phyloP scores from a whole-genome alignment of 1,140 invertebrate genomes.

The Brachionus koreanus region DNA sequence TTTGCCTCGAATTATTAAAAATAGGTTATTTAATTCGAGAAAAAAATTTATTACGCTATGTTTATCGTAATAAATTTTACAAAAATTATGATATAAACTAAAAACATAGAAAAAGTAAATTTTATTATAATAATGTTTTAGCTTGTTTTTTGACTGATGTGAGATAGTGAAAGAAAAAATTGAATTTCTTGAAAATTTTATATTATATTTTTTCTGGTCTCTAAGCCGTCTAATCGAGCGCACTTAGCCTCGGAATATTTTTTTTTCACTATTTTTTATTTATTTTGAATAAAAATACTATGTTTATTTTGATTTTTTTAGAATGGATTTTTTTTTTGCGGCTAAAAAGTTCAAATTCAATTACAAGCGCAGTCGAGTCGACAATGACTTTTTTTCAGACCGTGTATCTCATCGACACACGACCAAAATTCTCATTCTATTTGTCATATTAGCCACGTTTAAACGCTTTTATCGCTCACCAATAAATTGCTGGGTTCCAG shows the following conservation, averaged over 20 bases:
- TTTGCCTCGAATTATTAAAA: not conserved
- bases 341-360: not conserved
- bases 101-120: not conserved
- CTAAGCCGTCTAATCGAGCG: not conserved
- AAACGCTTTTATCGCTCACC: constrained; percentile 63
- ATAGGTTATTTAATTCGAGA: not conserved
- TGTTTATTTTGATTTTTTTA: not conserved
- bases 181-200: not conserved
- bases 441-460: constrained; percentile 61
- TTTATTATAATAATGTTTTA: constrained; percentile 4
- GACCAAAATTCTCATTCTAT: constrained; percentile 61
- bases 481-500: constrained; percentile 58
- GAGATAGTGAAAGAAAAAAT: not conserved
- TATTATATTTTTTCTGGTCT: not conserved
- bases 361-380: not conserved
- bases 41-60: not conserved
- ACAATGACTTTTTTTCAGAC: constrained; percentile 62
- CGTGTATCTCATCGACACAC: constrained; percentile 62
- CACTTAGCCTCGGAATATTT: not conserved
- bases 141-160: not conserved
- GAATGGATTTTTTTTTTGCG: constrained; percentile 20
- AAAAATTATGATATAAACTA: not conserved
- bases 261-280: no score
- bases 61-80: constrained; percentile 5
- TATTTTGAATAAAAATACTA: no score